Conservation (phyloP, 2,113 vertebrate species). For the Tauraco erythrolophus region DNA sequence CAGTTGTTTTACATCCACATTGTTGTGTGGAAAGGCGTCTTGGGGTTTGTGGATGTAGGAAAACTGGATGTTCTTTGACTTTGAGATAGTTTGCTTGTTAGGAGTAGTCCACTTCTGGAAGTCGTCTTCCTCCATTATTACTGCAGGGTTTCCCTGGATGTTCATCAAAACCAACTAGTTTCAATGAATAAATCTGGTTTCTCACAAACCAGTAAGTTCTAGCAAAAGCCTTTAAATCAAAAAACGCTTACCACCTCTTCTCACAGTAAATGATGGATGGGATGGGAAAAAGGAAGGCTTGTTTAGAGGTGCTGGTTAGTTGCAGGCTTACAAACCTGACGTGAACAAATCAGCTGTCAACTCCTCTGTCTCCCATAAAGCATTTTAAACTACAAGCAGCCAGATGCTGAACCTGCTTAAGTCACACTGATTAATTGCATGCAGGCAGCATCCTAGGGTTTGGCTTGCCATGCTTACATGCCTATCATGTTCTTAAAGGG, state of each 20-base stretch:
- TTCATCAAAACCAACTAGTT: neutral
- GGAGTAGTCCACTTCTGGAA: neutral
- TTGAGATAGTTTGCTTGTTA: neutral
- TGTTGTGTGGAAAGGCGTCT: neutral
- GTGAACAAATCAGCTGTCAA: neutral
- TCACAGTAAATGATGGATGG: neutral
- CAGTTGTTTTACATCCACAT: neutral
- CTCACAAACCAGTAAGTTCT: neutral
- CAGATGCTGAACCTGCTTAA: constrained; percentile 7
- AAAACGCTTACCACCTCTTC: neutral
- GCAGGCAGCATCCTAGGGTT: neutral
- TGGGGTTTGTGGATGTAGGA: neutral
- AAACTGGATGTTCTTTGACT: neutral
- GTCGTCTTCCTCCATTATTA: neutral
- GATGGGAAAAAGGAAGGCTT: neutral
- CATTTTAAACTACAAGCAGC: neutral
- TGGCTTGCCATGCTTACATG: neutral
- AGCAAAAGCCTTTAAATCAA: neutral
- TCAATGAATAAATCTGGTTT: neutral
- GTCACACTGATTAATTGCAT: neutral
- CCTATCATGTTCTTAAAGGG: neutral
- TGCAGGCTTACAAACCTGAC: neutral
- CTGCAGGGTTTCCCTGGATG: neutral
- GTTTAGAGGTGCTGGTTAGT: neutral
- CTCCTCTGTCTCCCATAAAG: neutral